Conservation (phyloP, 2,797 vertebrate species). For the Anguilla obscura region DNA sequence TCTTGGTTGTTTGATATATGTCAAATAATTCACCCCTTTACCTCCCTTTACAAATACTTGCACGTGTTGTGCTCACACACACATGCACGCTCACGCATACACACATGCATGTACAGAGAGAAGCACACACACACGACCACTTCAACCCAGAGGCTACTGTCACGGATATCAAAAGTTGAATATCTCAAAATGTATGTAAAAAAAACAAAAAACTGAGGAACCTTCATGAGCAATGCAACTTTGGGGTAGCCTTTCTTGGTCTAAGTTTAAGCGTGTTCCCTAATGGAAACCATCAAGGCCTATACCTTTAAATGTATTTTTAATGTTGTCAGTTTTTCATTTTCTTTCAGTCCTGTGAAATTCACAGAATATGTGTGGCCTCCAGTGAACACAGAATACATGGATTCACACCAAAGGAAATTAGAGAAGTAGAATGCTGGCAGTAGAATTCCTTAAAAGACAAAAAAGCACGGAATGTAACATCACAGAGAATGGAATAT, state of each 20-base stretch:
- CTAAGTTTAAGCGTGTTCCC: slow-evolving; percentile 71
- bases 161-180: slow-evolving; percentile 85
- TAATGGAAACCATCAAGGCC: slow-evolving; percentile 71
- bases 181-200: slow-evolving; percentile 81
- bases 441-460: not conserved
- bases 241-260: slow-evolving; percentile 68
- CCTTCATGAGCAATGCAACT: slow-evolving; percentile 69
- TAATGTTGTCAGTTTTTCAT: slow-evolving; percentile 46
- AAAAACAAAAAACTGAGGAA: slow-evolving; percentile 82
- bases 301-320: slow-evolving; percentile 56
- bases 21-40: slow-evolving; percentile 84
- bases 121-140: slow-evolving; percentile 37
- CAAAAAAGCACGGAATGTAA: not conserved
- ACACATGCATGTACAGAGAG: slow-evolving; percentile 40
- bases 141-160: slow-evolving; percentile 89
- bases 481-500: not conserved
- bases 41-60: slow-evolving; percentile 52
- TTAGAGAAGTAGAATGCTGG: not conserved
- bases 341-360: slow-evolving; percentile 51
- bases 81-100: slow-evolving; percentile 25
- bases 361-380: not conserved
- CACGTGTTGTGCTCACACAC: not conserved
- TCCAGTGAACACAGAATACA: not conserved
- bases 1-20: slow-evolving; percentile 94
- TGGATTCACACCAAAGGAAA: not conserved